phyloP scores from a whole-genome alignment of 2,797 vertebrate species.

The Alectoris magna region DNA sequence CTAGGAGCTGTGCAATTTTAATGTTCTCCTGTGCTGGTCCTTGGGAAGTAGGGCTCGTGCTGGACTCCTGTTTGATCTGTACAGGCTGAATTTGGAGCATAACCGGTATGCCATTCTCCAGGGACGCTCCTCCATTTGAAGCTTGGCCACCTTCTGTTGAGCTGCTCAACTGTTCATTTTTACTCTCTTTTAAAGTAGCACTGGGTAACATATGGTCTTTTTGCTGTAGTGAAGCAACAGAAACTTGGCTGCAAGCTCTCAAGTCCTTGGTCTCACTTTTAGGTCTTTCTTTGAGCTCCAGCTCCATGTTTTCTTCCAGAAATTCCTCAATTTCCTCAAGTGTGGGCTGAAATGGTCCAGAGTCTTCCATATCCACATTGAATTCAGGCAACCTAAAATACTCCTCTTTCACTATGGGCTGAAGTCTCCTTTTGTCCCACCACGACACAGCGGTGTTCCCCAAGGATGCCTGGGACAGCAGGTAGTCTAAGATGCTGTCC shows the following conservation, averaged over 20 bases:
- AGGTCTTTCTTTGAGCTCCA: conserved; percentile 85
- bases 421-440: conserved; percentile 84
- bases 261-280: conserved; percentile 77
- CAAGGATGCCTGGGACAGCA: conserved; percentile 90
- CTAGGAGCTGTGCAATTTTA: conserved; percentile 92
- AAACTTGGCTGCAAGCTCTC: conserved; percentile 75
- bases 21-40: conserved; percentile 84
- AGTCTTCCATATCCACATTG: conserved; percentile 85
- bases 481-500: conserved; percentile 92
- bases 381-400: conserved; percentile 87
- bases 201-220: conserved; percentile 84
- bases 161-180: conserved; percentile 73
- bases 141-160: conserved; percentile 64
- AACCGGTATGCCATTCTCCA: conserved; percentile 86
- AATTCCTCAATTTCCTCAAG: conserved; percentile 99
- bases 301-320: conserved; percentile 96
- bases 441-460: conserved; percentile 80
- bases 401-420: conserved; percentile 86
- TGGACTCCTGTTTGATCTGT: conserved; percentile 90
- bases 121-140: conserved; percentile 63
- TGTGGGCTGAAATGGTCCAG: conserved; percentile 93
- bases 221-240: conserved; percentile 74
- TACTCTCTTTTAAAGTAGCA: conserved; percentile 72
- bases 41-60: conserved; percentile 72
- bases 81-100: conserved; percentile 91